phyloP scores from a whole-genome alignment of 2,888 invertebrate genomes.

The Conomelus anceps region DNA sequence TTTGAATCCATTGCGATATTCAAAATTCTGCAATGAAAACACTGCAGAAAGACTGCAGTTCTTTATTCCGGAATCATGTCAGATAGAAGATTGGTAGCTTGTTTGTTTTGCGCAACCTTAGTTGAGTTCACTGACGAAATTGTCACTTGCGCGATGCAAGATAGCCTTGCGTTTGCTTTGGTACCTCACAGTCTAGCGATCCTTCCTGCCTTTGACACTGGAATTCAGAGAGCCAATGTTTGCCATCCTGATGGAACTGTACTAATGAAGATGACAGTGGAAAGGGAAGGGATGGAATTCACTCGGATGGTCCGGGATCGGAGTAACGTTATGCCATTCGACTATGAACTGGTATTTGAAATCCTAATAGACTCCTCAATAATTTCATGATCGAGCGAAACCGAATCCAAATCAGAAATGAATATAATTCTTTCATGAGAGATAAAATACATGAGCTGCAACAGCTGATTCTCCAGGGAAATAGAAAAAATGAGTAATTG shows the following conservation, averaged over 20 bases:
- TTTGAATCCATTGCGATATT: too few relatives aligned
- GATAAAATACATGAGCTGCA: too few relatives aligned
- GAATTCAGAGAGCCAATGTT: not conserved
- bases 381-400: not conserved
- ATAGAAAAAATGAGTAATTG: too few relatives aligned
- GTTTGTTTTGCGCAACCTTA: not conserved
- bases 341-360: not conserved
- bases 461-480: too few relatives aligned
- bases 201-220: not conserved
- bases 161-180: not conserved
- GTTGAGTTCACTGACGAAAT: not conserved
- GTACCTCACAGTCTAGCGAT: not conserved
- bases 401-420: not conserved
- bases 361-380: not conserved
- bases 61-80: not conserved
- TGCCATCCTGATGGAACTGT: not conserved
- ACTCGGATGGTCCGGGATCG: not conserved
- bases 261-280: not conserved
- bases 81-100: not conserved
- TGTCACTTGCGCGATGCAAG: not conserved
- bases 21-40: too few relatives aligned
- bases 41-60: not conserved
- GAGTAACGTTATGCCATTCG: not conserved
- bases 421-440: not conserved
- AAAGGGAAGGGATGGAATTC: not conserved